phyloP scores from a whole-genome alignment of 2,113 vertebrate genomes.

The Hydrochoerus hydrochaeris region DNA sequence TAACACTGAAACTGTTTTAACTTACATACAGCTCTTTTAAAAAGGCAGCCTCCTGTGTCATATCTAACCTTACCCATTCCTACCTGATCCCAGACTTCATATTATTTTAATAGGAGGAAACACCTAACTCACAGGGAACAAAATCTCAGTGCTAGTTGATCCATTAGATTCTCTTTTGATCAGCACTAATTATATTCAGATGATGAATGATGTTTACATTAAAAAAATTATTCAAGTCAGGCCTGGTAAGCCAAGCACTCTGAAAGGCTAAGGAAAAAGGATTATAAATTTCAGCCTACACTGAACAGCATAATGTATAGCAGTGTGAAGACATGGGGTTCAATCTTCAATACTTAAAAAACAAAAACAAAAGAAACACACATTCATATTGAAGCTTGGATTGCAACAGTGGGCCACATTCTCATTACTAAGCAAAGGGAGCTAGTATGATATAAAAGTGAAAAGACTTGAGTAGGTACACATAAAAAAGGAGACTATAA shows the following conservation, averaged over 20 bases:
- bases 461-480: background rate
- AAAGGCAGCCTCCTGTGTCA: background rate
- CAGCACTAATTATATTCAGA: background rate
- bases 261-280: background rate
- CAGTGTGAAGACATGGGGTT: background rate
- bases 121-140: background rate
- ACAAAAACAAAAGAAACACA: background rate
- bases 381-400: background rate
- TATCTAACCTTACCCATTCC: background rate
- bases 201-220: background rate
- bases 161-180: background rate
- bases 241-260: background rate
- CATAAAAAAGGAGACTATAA: background rate
- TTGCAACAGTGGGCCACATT: background rate
- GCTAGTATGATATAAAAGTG: background rate
- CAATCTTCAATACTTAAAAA: background rate
- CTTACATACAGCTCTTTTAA: background rate
- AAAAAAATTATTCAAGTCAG: background rate
- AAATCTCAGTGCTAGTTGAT: background rate
- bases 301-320: background rate
- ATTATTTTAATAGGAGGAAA: background rate
- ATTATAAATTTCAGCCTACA: background rate
- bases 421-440: background rate
- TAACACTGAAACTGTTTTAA: conserved; percentile 13
- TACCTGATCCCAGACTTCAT: background rate